phyloP scores from a whole-genome alignment of 2,113 vertebrate genomes.

The Boleophthalmus pectinirostris region DNA sequence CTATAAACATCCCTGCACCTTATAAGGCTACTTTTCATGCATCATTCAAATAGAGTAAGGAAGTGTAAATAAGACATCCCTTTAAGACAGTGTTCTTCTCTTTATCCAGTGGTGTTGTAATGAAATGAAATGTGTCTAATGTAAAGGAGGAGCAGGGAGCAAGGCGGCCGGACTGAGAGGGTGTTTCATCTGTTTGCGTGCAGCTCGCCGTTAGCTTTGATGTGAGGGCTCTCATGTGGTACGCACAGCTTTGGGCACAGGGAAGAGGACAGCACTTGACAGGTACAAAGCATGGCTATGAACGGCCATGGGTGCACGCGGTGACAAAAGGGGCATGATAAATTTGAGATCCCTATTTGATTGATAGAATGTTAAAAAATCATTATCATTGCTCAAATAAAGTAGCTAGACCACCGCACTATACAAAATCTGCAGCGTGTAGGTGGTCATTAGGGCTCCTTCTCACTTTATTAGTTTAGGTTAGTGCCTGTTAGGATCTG shows the following conservation, averaged over 20 bases:
- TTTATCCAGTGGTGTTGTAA: constrained; percentile 63
- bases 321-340: constrained; percentile 57
- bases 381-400: constrained; percentile 19
- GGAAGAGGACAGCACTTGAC: constrained; percentile 78
- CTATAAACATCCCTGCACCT: neutral
- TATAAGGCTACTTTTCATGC: neutral
- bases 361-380: constrained; percentile 24
- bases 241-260: constrained; percentile 71
- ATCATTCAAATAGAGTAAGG: constrained; percentile 23
- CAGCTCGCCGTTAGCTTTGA: constrained; percentile 76
- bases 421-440: constrained; percentile 15
- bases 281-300: constrained; percentile 79
- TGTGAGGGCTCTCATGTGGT: constrained; percentile 75
- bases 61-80: constrained; percentile 68
- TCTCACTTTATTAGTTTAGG: constrained; percentile 42
- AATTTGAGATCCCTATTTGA: constrained; percentile 43
- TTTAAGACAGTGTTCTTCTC: constrained; percentile 71
- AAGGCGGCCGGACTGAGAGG: constrained; percentile 67
- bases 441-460: constrained; percentile 31
- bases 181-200: constrained; percentile 76
- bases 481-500: constrained; percentile 31
- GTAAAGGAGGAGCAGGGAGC: constrained; percentile 64
- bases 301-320: constrained; percentile 68
- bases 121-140: constrained; percentile 79
- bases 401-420: constrained; percentile 15